Base-by-base conservation (phyloP, 2,797 vertebrate genomes). In the Cyclura pinguis region DNA sequence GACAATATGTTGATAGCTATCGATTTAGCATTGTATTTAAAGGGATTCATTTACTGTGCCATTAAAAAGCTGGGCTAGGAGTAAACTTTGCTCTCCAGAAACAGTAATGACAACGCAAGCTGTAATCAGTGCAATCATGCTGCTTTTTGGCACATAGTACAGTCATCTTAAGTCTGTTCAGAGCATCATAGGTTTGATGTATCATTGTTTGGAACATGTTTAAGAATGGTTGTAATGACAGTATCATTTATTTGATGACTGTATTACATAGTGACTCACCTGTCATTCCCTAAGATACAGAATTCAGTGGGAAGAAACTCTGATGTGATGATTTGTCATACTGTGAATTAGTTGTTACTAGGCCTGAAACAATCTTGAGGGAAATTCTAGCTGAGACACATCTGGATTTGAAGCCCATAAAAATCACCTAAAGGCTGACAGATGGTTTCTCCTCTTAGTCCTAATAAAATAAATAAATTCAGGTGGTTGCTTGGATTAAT, bases 221-320 rank as follows among this genome's bases (percentile, higher is more conserved):
- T 29, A 81, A 86, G 80, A 62, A 50, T 74, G 24, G 64, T 76
- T 76, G 29, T 64, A 42, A 73, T 90, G 69, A 74, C 64, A 85
- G 62, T 42, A 80, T 85, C 27, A 29, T 64, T 78, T 73, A 84
- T 55, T 42, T 55, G n/a, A 72, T 55, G 14, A 57, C 16, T 78
- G 27, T 18, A 29, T 82, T 57, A 76, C 27, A 64, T 74, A 22
- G 52, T 90, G 84, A 73, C 52, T 80, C 89, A 74, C 24, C 55
- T 85, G 69, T 85, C 64, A 67, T 85, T 89, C 85, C 88, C 16
- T 9, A 78, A 89, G 16, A 84, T 32, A 42, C 67, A 80, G 12
- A 5, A 59, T 83, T 81, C 78, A 80, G 24, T 62, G 69, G 67
- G 84, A 29, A 59, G 67, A 73, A 90, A 29, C 8, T 55, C 57